Percentiles rank a stretch among this genome's conserved stretches.
Conservation (phyloP, 2,797 vertebrate species). For the Sylvia borin region DNA sequence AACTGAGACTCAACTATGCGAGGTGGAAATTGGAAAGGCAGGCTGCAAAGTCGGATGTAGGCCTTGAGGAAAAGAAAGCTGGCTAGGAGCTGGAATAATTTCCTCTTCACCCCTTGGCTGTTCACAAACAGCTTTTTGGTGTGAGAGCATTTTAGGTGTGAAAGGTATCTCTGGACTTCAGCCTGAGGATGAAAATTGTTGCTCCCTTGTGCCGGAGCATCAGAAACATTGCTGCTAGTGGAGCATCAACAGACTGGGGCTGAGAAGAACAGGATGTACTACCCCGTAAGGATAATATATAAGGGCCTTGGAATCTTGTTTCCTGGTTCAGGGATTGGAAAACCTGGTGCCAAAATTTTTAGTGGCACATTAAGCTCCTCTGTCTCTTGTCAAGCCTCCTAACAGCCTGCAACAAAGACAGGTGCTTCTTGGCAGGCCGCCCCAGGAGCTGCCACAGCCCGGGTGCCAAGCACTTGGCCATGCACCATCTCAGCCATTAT, state of each 20-base stretch:
- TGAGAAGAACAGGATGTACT: neutral
- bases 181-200: neutral
- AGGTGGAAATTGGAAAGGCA: neutral
- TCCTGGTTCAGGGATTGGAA: neutral
- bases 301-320: neutral
- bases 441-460: slow-evolving; percentile 3
- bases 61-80: neutral
- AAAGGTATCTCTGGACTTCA: neutral
- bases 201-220: neutral
- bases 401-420: slow-evolving; percentile 19
- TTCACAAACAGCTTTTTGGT: neutral
- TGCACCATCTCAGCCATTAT: neutral
- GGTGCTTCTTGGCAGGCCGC: slow-evolving; percentile 41
- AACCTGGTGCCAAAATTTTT: neutral
- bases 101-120: neutral
- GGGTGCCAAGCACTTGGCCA: slow-evolving; percentile 30
- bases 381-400: slow-evolving; percentile 29
- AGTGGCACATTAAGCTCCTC: slow-evolving; percentile 17
- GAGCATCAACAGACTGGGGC: neutral
- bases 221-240: neutral
- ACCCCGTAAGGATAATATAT: neutral
- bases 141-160: neutral
- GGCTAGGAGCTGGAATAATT: neutral
- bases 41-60: neutral
- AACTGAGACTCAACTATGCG: neutral